Conservation (phyloP, 2,888 invertebrate genomes). For the Cataglyphis altisquamis region DNA sequence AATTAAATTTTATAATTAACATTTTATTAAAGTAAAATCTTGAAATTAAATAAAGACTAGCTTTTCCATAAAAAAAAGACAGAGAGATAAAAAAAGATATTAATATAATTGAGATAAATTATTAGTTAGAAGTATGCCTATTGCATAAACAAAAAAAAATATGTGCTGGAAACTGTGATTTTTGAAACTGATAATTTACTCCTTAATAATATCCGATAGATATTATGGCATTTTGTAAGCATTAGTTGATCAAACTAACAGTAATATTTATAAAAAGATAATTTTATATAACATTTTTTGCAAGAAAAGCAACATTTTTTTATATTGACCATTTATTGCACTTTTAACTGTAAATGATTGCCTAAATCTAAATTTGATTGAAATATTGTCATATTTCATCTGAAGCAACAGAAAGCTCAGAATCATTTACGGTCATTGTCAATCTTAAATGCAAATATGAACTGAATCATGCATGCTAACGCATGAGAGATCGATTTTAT, state of each 20-base stretch:
- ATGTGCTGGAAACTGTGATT: not conserved
- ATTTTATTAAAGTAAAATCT: conserved; percentile 5
- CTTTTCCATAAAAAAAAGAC: not conserved
- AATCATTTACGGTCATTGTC: not conserved
- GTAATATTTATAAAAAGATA: not conserved
- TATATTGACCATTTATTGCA: not conserved
- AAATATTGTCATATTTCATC: not conserved
- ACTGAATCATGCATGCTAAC: not conserved
- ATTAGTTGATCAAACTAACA: not conserved
- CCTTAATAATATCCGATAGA: not conserved
- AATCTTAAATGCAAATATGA: not conserved
- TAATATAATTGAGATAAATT: not conserved
- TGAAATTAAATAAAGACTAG: not conserved
- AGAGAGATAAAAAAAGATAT: not conserved
- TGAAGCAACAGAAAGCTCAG: not conserved
- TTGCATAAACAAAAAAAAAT: not conserved
- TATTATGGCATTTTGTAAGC: not conserved
- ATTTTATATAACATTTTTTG: not conserved
- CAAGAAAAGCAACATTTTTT: not conserved
- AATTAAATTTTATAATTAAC: not conserved
- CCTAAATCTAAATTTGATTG: not conserved
- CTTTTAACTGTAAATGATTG: not conserved
- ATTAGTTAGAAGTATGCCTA: not conserved
- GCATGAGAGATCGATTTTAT: not conserved
- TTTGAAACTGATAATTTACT: conserved; percentile 7